phyloP scores from a whole-genome alignment of 2,113 vertebrate genomes.

The Neopipo cinnamomea region DNA sequence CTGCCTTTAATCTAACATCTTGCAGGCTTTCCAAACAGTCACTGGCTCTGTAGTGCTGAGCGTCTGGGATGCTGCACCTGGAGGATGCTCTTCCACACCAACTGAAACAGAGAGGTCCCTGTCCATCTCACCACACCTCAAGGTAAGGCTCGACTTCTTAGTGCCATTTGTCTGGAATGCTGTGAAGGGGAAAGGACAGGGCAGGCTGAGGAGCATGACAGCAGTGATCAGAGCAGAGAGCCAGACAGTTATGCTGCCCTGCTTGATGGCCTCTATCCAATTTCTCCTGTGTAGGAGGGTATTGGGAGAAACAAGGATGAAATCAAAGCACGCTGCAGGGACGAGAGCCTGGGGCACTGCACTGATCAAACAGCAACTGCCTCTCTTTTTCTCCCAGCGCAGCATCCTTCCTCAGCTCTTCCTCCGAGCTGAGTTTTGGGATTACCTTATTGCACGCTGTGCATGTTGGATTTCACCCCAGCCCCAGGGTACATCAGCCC shows the following conservation, averaged over 20 bases:
- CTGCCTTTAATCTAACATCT: slow-evolving; percentile 13
- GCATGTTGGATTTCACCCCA: background rate
- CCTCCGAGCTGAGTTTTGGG: background rate
- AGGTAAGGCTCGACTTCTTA: background rate
- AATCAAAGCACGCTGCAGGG: background rate
- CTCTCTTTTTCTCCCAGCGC: background rate
- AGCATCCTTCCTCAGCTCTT: background rate
- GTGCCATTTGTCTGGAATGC: background rate
- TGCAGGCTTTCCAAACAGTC: background rate
- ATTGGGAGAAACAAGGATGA: background rate
- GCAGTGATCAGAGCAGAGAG: background rate
- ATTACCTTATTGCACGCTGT: background rate
- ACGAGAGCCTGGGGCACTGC: background rate
- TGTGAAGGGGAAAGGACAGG: background rate
- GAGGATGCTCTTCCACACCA: background rate
- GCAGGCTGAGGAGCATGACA: accelerated
- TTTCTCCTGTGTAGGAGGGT: background rate
- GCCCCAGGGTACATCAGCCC: background rate
- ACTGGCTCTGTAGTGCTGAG: background rate
- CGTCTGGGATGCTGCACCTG: accelerated
- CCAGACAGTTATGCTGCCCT: background rate
- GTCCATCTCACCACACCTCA: background rate
- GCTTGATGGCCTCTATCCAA: background rate
- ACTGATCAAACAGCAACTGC: background rate
- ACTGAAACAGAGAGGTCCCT: background rate